Base-by-base conservation (phyloP, 92 coral and sea anemone species). In the Blastomussa wellsi region DNA sequence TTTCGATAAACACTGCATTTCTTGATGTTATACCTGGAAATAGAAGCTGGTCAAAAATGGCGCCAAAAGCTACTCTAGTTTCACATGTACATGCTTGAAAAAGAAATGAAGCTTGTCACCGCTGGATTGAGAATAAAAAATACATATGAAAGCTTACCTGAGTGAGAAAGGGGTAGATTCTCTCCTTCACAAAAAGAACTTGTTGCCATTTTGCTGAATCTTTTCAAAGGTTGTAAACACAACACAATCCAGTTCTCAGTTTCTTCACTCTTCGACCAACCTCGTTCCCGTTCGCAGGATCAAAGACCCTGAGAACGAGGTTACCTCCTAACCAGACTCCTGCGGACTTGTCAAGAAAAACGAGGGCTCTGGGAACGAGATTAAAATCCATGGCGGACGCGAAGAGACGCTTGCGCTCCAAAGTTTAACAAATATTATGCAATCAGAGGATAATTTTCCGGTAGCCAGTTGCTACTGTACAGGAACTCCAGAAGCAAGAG, bases 401-500 rank as follows among this genome's bases (percentile, higher is more conserved):
- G 38, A 41, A 60, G 67, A 60, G 67, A 60, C 67, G 28, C 67
- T 60, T 60, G 67, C 67, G 67, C 22, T 60, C 67, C 67, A 60
- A 60, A 60, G 67, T 60, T 60, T 60, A 60, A 60, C 67, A 60
- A 60, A 60, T n/a, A 60, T 60, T n/a, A n/a, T 64, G 70, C 70
- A 64, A 64, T 64, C 67, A 60, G 67, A 60, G 67, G 67, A 60
- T 60, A 60, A 60, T 60, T 60, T 60, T 60, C 67, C 67, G 67
- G 67, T 60, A 60, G 14, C 53, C 14, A 48, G 66, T 71, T 83
- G 91, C 72, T 59, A 88, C 53, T 78, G 91, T 41, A 37, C 67
- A 38, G 38, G 33, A 76, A 81, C 91, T 32, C 64, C 80, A 41
- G 88, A 88, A 52, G 91, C 91, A 22, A 82, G 57, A 82, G 75